Percentiles rank a stretch among this genome's conserved stretches.
phyloP scores from a whole-genome alignment of 2,113 vertebrate genomes.

The Casuarius casuarius region DNA sequence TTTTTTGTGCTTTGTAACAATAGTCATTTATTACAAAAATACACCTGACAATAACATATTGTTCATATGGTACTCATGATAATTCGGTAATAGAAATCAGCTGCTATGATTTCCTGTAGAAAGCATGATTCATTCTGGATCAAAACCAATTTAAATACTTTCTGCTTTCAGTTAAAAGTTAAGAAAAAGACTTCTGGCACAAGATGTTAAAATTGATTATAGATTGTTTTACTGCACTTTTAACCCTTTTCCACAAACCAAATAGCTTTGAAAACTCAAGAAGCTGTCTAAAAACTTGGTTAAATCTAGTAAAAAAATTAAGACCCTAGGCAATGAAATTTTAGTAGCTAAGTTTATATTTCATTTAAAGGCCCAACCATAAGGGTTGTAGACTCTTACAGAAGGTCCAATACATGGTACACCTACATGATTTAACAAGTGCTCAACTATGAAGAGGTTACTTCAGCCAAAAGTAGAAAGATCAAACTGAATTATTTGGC shows the following conservation, averaged over 20 bases:
- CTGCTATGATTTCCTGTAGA: conserved; percentile 77
- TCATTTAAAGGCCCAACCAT: background rate
- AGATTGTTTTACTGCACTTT: conserved; percentile 64
- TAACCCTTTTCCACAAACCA: conserved; percentile 48
- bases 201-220: conserved; percentile 43
- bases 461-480: background rate
- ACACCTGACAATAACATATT: conserved; percentile 72
- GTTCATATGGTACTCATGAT: conserved; percentile 49
- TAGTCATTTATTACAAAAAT: conserved; percentile 41
- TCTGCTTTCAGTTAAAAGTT: conserved; percentile 57
- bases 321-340: rapidly evolving
- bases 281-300: background rate
- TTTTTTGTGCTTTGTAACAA: background rate
- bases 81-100: conserved; percentile 80
- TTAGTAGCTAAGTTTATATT: background rate
- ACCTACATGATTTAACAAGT: background rate
- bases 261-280: background rate
- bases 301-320: background rate
- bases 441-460: background rate
- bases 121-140: conserved; percentile 73
- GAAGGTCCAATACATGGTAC: background rate
- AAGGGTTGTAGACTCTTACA: background rate
- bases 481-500: background rate
- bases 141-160: conserved; percentile 78
- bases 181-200: conserved; percentile 23